Conservation (phyloP, 2,113 vertebrate genomes). For the Tachysurus vachellii region DNA sequence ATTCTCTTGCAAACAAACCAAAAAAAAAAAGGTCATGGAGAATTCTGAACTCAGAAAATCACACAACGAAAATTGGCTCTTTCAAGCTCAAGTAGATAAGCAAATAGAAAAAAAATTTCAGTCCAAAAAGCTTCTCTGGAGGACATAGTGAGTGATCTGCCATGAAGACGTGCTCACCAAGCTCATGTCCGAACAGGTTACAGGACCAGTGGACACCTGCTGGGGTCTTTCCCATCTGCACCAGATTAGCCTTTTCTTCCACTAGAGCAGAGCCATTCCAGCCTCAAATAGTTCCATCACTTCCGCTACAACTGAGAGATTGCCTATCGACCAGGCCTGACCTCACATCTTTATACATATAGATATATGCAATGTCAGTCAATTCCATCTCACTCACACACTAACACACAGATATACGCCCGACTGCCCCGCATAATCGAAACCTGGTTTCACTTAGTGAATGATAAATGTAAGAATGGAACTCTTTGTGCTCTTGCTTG, state of each 20-base stretch:
- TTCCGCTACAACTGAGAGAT: conserved; percentile 64
- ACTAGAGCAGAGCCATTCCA: conserved; percentile 65
- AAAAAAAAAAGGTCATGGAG: neutral
- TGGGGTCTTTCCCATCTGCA: conserved; percentile 59
- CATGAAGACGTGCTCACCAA: conserved; percentile 15
- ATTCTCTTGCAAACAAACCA: neutral
- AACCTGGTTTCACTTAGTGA: conserved; percentile 20
- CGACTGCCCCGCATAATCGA: conserved; percentile 26
- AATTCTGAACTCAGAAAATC: neutral
- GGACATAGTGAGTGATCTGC: conserved; percentile 31
- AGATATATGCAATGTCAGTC: conserved; percentile 54
- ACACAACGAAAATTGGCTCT: conserved; percentile 1
- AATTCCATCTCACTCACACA: conserved; percentile 34
- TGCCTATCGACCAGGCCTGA: conserved; percentile 64
- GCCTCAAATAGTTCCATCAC: conserved; percentile 63
- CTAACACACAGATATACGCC: conserved; percentile 17
- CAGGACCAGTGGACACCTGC: conserved; percentile 61
- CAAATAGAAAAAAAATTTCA: conserved; percentile 6
- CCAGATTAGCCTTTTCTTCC: conserved; percentile 66
- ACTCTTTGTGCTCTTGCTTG: conserved; percentile 31
- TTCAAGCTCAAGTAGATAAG: conserved; percentile 17
- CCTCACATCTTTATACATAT: conserved; percentile 57
- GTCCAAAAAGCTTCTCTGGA: conserved; percentile 21
- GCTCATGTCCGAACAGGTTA: conserved; percentile 55
- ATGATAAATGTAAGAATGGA: conserved; percentile 40